A percentile compares a stretch with the other conserved stretches of the same genome.
phyloP scores from a whole-genome alignment of 2,797 vertebrate genomes.

The Myotis pilosus region DNA sequence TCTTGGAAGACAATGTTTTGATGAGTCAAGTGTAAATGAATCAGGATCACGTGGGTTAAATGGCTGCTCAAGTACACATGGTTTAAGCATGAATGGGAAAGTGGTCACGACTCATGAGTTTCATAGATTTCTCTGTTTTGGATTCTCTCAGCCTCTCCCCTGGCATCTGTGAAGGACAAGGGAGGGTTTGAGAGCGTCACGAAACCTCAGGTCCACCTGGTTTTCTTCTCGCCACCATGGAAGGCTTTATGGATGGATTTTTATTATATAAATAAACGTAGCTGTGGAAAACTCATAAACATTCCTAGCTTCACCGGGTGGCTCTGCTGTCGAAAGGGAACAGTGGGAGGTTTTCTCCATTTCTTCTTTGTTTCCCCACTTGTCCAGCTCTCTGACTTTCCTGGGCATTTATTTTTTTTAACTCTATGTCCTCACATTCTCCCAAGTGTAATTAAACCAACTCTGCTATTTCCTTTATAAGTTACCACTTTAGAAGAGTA shows the following conservation, averaged over 20 bases:
- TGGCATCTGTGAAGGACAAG: background rate
- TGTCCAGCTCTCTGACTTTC: slow-evolving; percentile 35
- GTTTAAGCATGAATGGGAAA: slow-evolving; percentile 54
- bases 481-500: background rate
- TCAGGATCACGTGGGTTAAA: slow-evolving; percentile 1
- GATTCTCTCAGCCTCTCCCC: background rate
- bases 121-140: background rate
- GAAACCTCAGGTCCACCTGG: background rate
- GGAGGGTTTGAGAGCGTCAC: background rate
- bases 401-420: background rate
- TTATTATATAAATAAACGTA: slow-evolving; percentile 42
- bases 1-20: slow-evolving; percentile 51
- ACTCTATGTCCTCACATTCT: background rate
- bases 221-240: background rate
- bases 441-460: slow-evolving; percentile 16
- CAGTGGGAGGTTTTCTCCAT: background rate
- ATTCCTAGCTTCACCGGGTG: background rate
- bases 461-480: slow-evolving; percentile 9
- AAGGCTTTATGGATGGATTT: slow-evolving; percentile 21
- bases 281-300: slow-evolving; percentile 36
- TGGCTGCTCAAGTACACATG: slow-evolving; percentile 27
- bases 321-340: background rate
- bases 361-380: slow-evolving; percentile 32
- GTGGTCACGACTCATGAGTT: background rate
- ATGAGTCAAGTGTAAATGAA: slow-evolving; percentile 28